Evolutionary conservation across 1,140 invertebrate species (phyloP).

Genomic region (Agrilus planipennis): DNA sequence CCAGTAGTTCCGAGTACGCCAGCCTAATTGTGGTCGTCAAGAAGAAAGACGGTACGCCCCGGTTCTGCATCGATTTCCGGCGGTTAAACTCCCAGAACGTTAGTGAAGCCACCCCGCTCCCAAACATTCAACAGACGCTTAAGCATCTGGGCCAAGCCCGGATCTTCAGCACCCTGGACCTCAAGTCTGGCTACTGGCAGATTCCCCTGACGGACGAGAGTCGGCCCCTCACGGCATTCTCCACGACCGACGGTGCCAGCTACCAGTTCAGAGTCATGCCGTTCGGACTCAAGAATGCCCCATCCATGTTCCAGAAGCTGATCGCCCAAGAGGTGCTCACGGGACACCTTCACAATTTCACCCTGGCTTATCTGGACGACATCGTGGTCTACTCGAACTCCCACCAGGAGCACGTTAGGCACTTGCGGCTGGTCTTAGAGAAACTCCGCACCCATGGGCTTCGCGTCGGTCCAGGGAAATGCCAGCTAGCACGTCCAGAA

Average conservation of each 20-base stretch:
- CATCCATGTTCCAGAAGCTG: slow-evolving; percentile 21
- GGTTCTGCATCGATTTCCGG: slow-evolving; percentile 4
- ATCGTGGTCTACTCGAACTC: too few species aligned
- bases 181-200: background rate
- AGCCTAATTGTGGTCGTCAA: background rate
- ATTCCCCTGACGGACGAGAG: background rate
- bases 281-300: slow-evolving; percentile 29
- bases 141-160: background rate
- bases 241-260: slow-evolving; percentile 18
- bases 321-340: too few species aligned
- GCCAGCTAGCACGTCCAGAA: too few species aligned
- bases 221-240: background rate
- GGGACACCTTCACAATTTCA: too few species aligned
- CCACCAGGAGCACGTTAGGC: too few species aligned
- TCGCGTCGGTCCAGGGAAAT: too few species aligned
- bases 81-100: background rate
- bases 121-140: background rate
- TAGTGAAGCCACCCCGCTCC: background rate
- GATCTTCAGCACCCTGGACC: background rate
- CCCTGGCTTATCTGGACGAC: too few species aligned
- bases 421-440: too few species aligned
- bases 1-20: background rate
- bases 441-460: too few species aligned
- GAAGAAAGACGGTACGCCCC: background rate
- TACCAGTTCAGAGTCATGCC: slow-evolving; percentile 29